These are phyloP conservation scores for Tanypteryx hageni DNA, from an alignment of 2,888 invertebrate species.

Conservation along the genomic window DNA sequence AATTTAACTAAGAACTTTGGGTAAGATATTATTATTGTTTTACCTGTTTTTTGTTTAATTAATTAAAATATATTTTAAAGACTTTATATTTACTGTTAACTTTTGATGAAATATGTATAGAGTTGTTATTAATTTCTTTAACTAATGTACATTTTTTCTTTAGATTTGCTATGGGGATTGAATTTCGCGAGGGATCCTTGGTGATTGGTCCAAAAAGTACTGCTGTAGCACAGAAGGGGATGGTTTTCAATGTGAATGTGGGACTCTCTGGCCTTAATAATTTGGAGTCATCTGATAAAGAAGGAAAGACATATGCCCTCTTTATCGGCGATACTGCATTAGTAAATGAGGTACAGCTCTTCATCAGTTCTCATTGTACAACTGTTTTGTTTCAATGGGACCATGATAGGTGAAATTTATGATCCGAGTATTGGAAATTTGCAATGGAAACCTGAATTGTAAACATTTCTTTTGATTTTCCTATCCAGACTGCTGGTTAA, in stretches of 20 bases:
- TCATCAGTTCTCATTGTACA: neutral
- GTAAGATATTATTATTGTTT: constrained; percentile 72
- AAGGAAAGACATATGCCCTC: constrained; percentile 93
- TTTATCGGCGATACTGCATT: constrained; percentile 98
- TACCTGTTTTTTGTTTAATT: neutral
- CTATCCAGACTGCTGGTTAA: too few species aligned
- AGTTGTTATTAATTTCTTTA: neutral
- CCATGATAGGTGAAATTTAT: too few species aligned
- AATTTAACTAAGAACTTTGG: constrained; percentile 97
- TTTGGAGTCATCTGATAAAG: constrained; percentile 88
- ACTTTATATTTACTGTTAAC: neutral
- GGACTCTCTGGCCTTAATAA: constrained; percentile 93
- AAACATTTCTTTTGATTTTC: too few species aligned
- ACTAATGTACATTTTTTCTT: neutral
- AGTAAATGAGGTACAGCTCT: constrained; percentile 85
- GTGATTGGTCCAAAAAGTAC: constrained; percentile 94
- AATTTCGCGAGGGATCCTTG: constrained; percentile 96
- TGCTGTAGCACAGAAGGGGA: constrained; percentile 89
- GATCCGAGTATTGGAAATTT: too few species aligned
- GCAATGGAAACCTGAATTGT: too few species aligned
- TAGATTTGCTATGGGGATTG: constrained; percentile 98
- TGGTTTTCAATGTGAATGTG: constrained; percentile 97
- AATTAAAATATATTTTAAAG: neutral
- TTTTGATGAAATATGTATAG: neutral
- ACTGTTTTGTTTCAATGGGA: too few species aligned